Evolutionary conservation across 2,113 vertebrate genomes (phyloP).

Genomic region (Plotosus lineatus): DNA sequence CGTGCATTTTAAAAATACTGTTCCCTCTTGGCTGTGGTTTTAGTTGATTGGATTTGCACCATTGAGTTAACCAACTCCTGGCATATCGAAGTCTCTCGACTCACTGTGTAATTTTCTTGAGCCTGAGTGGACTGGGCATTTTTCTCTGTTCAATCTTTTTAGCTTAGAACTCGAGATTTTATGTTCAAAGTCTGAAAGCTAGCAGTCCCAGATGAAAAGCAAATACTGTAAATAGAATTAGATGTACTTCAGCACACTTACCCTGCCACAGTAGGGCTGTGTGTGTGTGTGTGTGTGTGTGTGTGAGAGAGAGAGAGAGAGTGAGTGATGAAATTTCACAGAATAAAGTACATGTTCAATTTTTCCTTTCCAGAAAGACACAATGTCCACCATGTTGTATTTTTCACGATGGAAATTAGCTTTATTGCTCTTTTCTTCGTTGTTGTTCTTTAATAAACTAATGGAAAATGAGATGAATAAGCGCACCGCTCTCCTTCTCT

Average conservation of each 20-base stretch:
- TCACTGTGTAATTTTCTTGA: neutral
- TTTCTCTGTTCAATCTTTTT: neutral
- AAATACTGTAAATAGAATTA: neutral
- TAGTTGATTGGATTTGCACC: neutral
- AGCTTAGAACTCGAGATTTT: neutral
- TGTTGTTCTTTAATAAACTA: neutral
- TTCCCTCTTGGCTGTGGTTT: neutral
- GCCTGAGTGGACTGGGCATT: neutral
- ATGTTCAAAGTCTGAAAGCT: neutral
- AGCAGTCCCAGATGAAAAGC: neutral
- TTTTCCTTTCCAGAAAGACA: too few species aligned
- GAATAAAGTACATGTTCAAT: too few species aligned
- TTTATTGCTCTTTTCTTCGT: neutral
- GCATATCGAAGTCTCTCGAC: slow-evolving; percentile 7
- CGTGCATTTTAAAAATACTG: too few species aligned
- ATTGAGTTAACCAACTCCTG: neutral
- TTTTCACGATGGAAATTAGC: neutral
- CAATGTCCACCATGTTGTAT: too few species aligned
- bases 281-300: too few species aligned
- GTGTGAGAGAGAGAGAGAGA: too few species aligned
- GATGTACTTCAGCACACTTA: slow-evolving; percentile 16
- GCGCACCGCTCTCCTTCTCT: neutral
- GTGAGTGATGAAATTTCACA: too few species aligned
- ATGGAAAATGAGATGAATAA: neutral
- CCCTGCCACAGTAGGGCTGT: neutral